A percentile compares a stretch with the other conserved stretches of the same genome.
phyloP scores from a whole-genome alignment of 2,797 vertebrate species.

The Borostomias antarcticus region DNA sequence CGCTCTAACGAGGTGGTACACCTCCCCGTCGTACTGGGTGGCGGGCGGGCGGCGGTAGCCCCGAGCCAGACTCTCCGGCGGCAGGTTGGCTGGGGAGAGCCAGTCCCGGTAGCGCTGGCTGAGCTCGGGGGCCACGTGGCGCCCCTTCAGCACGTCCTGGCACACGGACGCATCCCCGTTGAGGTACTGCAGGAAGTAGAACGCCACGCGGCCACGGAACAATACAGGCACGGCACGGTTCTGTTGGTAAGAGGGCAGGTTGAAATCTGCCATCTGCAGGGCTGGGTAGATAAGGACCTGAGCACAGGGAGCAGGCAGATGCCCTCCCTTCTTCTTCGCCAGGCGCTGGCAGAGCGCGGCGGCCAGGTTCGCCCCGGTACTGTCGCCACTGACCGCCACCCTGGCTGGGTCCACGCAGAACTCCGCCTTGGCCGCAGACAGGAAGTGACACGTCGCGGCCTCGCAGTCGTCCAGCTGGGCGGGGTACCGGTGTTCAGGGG shows the following conservation, averaged over 20 bases:
- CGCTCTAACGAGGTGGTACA: slow-evolving; percentile 42
- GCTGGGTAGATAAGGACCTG: slow-evolving; percentile 83
- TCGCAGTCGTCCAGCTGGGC: slow-evolving; percentile 75
- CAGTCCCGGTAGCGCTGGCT: slow-evolving; percentile 72
- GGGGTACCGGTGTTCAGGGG: slow-evolving; percentile 80
- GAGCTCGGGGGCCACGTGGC: slow-evolving; percentile 72
- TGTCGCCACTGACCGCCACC: slow-evolving; percentile 82
- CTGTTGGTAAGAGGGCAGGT: slow-evolving; percentile 85
- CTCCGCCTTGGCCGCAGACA: slow-evolving; percentile 71
- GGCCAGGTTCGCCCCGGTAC: slow-evolving; percentile 78
- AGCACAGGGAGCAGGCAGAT: slow-evolving; percentile 80
- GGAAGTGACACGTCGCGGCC: slow-evolving; percentile 76
- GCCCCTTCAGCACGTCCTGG: slow-evolving; percentile 56
- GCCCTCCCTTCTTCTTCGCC: slow-evolving; percentile 53
- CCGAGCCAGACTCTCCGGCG: slow-evolving; percentile 70
- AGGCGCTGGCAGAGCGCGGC: slow-evolving; percentile 76
- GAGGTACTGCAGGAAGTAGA: slow-evolving; percentile 72
- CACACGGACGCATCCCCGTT: slow-evolving; percentile 52
- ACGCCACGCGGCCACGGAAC: slow-evolving; percentile 50
- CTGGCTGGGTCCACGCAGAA: slow-evolving; percentile 77
- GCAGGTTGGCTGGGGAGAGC: slow-evolving; percentile 78
- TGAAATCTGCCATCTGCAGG: slow-evolving; percentile 81
- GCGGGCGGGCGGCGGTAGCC: slow-evolving; percentile 42
- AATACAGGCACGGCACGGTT: slow-evolving; percentile 78
- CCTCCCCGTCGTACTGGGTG: slow-evolving; percentile 55